Evolutionary conservation across 1,140 invertebrate genomes (phyloP).

Genomic region (Drosophila persimilis): DNA sequence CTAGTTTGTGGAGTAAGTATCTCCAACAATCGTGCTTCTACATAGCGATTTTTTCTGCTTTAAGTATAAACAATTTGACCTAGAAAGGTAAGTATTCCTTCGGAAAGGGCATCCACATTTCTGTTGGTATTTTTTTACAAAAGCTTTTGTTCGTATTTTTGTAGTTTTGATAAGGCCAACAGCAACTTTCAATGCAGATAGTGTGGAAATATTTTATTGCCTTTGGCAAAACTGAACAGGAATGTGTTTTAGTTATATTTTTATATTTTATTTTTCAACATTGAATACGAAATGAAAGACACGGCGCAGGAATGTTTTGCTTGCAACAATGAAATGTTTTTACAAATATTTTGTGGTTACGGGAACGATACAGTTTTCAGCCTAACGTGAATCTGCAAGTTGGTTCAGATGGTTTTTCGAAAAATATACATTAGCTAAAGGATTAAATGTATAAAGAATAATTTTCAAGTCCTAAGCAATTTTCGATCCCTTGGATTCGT

Average conservation of each 20-base stretch:
- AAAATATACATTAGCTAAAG: too few species aligned
- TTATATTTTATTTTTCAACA: background rate
- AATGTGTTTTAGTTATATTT: slow-evolving; percentile 7
- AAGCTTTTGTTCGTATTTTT: slow-evolving; percentile 1
- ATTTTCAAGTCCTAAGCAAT: background rate
- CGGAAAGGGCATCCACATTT: background rate
- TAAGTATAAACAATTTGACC: too few species aligned
- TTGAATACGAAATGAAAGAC: slow-evolving; percentile 7
- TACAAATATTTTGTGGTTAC: too few species aligned
- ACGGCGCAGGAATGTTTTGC: background rate
- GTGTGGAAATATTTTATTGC: slow-evolving; percentile 25
- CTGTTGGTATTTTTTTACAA: background rate
- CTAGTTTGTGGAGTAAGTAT: background rate
- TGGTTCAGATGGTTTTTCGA: too few species aligned
- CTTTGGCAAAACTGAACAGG: slow-evolving; percentile 7
- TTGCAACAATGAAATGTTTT: too few species aligned
- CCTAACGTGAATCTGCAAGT: too few species aligned
- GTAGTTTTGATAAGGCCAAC: slow-evolving; percentile 18
- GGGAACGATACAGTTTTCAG: too few species aligned
- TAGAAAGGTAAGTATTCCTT: background rate
- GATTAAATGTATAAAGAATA: too few species aligned
- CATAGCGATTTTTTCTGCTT: too few species aligned
- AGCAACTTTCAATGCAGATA: slow-evolving; percentile 7
- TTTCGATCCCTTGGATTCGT: background rate
- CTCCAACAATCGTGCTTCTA: too few species aligned